These are phyloP conservation scores for Centropyge bicolor DNA, from an alignment of 2,797 vertebrate genomes.

Conservation along the genomic window DNA sequence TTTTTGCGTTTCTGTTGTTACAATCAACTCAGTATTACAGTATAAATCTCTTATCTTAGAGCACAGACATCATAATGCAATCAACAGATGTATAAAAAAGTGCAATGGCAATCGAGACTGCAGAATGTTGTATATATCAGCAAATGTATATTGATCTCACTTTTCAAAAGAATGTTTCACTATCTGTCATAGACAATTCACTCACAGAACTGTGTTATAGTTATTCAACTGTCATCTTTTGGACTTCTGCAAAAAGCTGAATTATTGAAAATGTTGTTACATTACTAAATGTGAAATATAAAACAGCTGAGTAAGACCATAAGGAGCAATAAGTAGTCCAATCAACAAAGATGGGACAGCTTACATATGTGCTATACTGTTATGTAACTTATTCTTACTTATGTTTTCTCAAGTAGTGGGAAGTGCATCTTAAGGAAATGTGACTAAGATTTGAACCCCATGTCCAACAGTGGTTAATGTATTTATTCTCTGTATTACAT, in stretches of 20 bases:
- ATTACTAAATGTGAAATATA: conserved; percentile 12
- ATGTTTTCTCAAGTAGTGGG: not conserved
- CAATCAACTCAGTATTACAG: conserved; percentile 53
- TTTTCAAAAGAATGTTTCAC: conserved; percentile 52
- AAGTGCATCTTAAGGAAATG: conserved; percentile 36
- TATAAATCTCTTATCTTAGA: conserved; percentile 15
- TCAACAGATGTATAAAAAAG: conserved; percentile 17
- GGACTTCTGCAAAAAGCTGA: not conserved
- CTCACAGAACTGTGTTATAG: not conserved
- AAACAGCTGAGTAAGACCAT: not conserved
- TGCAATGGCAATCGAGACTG: conserved; percentile 50
- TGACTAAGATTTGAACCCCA: conserved; percentile 12
- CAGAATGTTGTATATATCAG: conserved; percentile 55
- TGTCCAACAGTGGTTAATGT: conserved; percentile 38
- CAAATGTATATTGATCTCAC: conserved; percentile 18
- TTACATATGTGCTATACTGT: not conserved
- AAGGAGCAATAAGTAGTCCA: conserved; percentile 2
- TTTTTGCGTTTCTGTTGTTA: conserved; percentile 35
- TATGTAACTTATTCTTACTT: not conserved
- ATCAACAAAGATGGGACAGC: not conserved
- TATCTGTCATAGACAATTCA: not conserved
- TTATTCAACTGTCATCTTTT: conserved; percentile 5
- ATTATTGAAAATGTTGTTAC: not conserved
- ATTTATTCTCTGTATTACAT: conserved; percentile 68
- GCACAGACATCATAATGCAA: not conserved